Conservation (phyloP, 2,888 invertebrate genomes). For the Catonia carolina region DNA sequence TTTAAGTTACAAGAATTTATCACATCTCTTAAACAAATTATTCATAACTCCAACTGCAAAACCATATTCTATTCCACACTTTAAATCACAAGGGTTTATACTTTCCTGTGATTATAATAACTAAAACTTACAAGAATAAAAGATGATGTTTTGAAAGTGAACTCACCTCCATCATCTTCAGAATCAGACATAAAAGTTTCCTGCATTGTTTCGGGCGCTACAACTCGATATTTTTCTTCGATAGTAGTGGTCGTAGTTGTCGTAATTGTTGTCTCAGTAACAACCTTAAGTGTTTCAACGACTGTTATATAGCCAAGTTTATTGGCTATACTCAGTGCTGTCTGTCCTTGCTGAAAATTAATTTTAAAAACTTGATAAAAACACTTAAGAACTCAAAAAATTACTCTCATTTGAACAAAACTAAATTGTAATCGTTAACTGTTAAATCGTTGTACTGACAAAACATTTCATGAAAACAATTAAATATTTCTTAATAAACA, state of each 20-base stretch:
- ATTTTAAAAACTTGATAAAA: slow-evolving; percentile 2
- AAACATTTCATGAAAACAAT: too few relatives aligned
- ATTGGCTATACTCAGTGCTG: slow-evolving; percentile 93
- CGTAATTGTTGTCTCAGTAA: slow-evolving; percentile 64
- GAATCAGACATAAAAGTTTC: slow-evolving; percentile 98
- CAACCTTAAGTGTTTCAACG: slow-evolving; percentile 90
- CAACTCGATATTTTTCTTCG: slow-evolving; percentile 95
- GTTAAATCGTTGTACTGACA: too few relatives aligned
- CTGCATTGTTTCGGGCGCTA: slow-evolving; percentile 97
- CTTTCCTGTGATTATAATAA: too few relatives aligned
- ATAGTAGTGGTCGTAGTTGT: slow-evolving; percentile 53
- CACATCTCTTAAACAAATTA: too few relatives aligned
- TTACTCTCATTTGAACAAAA: neutral
- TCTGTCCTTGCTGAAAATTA: slow-evolving; percentile 79
- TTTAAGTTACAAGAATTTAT: too few relatives aligned
- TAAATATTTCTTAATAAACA: too few relatives aligned
- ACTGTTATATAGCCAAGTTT: slow-evolving; percentile 97
- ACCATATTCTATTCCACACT: too few relatives aligned
- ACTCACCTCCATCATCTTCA: slow-evolving; percentile 93
- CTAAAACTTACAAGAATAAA: too few relatives aligned
- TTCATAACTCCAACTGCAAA: too few relatives aligned
- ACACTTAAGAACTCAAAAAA: neutral
- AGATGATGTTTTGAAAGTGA: too few relatives aligned
- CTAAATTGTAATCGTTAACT: neutral
- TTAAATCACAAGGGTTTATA: too few relatives aligned